A percentile compares a stretch with the other conserved stretches of the same genome.
These are phyloP conservation scores for Taxidea taxus DNA, from an alignment of 2,113 vertebrate genomes.

Conservation along the genomic window DNA sequence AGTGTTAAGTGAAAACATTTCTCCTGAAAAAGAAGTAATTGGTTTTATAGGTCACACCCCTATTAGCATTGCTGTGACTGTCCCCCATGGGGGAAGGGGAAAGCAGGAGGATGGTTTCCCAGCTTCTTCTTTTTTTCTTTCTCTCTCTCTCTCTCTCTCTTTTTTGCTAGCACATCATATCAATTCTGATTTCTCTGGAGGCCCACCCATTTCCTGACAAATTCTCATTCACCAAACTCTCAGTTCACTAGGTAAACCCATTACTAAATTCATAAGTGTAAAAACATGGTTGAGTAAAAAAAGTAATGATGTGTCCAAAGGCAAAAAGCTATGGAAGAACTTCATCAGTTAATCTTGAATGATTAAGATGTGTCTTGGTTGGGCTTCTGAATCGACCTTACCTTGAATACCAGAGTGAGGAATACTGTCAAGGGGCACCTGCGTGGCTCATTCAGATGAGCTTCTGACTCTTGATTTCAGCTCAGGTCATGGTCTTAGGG, in stretches of 20 bases:
- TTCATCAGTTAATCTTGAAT: not conserved
- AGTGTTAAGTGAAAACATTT: not conserved
- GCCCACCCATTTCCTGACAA: not conserved
- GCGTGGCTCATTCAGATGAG: not conserved
- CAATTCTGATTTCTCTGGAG: not conserved
- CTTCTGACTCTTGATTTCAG: not conserved
- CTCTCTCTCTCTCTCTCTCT: not conserved
- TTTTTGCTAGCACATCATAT: not conserved
- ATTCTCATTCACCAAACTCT: not conserved
- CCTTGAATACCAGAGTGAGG: not conserved
- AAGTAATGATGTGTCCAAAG: not conserved
- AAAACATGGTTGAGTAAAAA: not conserved
- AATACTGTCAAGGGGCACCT: not conserved
- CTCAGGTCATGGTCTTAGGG: not conserved
- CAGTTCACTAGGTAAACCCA: not conserved
- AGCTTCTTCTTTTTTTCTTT: not conserved
- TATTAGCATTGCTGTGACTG: not conserved
- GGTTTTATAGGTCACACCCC: not conserved
- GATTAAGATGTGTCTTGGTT: not conserved
- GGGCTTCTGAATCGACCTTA: not conserved
- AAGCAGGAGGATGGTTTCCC: not conserved
- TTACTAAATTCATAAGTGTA: not conserved
- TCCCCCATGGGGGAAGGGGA: rapidly evolving
- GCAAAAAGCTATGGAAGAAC: not conserved
- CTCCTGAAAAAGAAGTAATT: not conserved